Evolutionary conservation across 1,140 invertebrate genomes (phyloP).

Genomic region (Sitophilus oryzae): DNA sequence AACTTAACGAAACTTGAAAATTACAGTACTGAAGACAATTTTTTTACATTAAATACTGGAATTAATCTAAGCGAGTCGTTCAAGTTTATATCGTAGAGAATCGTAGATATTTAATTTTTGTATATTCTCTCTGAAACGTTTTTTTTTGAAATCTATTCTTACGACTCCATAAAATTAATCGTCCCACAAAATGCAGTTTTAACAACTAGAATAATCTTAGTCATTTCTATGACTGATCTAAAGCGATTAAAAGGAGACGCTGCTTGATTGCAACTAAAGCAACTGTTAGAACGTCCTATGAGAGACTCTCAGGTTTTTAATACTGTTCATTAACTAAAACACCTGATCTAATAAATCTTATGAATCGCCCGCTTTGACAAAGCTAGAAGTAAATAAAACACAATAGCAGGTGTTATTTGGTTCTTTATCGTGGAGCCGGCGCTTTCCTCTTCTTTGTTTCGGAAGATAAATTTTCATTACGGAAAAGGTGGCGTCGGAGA

Average conservation of each 20-base stretch:
- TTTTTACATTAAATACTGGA: too few species aligned
- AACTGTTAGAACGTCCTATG: constrained; percentile 1
- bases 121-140: too few species aligned
- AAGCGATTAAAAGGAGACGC: constrained; percentile 13
- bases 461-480: constrained; percentile 19
- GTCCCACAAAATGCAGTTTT: neutral
- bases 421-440: constrained; percentile 15
- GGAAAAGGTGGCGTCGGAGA: neutral
- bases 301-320: constrained; percentile 10
- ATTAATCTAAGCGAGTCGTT: too few species aligned
- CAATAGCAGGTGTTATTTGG: constrained; percentile 19
- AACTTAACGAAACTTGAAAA: too few species aligned
- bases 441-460: constrained; percentile 15
- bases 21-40: too few species aligned
- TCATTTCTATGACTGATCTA: constrained; percentile 17
- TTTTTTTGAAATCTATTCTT: too few species aligned
- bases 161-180: neutral
- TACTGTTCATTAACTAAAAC: constrained; percentile 23
- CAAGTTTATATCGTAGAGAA: too few species aligned
- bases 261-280: constrained; percentile 8
- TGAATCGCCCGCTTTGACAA: constrained; percentile 23
- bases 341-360: constrained; percentile 26
- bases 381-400: constrained; percentile 24
- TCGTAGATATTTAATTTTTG: too few species aligned
- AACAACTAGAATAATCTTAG: constrained; percentile 9